Evolutionary conservation across 30 jellyfish, hydroid and myxozoan species (phyloP).

Genomic region (Chironex yamaguchii): DNA sequence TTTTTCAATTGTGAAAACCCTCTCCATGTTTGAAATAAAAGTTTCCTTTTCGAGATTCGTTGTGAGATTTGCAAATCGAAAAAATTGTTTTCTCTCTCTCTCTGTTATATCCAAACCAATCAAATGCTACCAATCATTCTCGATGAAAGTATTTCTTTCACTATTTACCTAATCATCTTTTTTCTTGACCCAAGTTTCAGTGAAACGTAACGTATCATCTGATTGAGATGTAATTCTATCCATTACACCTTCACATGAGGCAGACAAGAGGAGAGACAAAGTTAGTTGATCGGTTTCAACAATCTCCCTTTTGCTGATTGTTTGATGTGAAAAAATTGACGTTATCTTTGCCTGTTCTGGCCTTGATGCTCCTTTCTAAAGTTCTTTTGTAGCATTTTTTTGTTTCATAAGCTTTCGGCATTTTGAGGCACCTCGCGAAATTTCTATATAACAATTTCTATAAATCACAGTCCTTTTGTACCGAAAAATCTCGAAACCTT

Average conservation of each 20-base stretch:
- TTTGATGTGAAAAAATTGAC: conserved; percentile 6
- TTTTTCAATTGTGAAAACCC: conserved; percentile 31
- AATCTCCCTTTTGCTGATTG: conserved; percentile 30
- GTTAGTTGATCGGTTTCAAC: conserved; percentile 50
- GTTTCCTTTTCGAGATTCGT: conserved; percentile 44
- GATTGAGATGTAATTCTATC: conserved; percentile 27
- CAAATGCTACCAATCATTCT: conserved; percentile 37
- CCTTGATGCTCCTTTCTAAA: conserved; percentile 49
- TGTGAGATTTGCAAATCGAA: conserved; percentile 52
- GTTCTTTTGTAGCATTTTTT: conserved; percentile 32
- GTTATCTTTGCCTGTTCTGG: conserved; percentile 31
- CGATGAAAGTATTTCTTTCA: conserved; percentile 30
- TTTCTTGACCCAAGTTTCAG: conserved; percentile 38
- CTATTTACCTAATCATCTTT: conserved; percentile 35
- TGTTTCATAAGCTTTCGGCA: conserved; percentile 57
- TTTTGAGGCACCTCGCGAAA: conserved; percentile 47
- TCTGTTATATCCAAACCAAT: neutral
- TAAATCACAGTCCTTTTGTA: no score
- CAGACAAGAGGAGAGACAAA: no score
- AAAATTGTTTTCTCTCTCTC: conserved; percentile 35
- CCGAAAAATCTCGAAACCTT: no score
- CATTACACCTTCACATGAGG: conserved; percentile 18
- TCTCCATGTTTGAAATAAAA: conserved; percentile 35
- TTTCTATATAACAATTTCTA: neutral
- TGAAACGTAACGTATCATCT: conserved; percentile 34